Base-by-base conservation (phyloP, 2,888 invertebrate genomes). In the Cylloceria caligata region DNA sequence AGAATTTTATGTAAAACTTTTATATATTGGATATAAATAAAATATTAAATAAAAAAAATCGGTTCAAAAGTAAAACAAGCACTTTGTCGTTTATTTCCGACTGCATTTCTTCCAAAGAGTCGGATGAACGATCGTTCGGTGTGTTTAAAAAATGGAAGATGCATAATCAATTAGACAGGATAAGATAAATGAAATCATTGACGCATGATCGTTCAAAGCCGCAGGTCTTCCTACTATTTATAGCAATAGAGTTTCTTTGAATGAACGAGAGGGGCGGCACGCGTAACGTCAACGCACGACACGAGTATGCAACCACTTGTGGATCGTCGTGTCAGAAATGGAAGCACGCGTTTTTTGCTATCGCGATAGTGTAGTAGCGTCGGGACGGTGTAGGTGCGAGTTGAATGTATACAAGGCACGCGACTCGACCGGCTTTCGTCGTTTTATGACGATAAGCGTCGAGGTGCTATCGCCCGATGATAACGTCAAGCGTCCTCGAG, bases 241-340 rank as follows among this genome's bases (percentile, higher is more conserved):
- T 64, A 77, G 49, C 13, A 42, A 7, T 24, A 49, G 36, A 47
- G 57, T 72, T 45, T 69, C 34, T 24, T 52, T 34, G 67, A 68
- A 57, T 24, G 64, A 45, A 75, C 42, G 73, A 72, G 45, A 45
- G 65, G 69, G 36, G 34, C 42, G 52, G 65, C 60, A 55, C 72
- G 65, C 73, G 78, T 77, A 60, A 76, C 74, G 67, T 68, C 64
- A 49, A 62, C 47, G 73, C 64, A 69, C 72, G 62, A 21, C 57
- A 68, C 65, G 39, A 45, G 57, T 27, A 71, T 78, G 86, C 89
- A 90, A 91, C 91, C 91, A 91, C 91, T 91, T 91, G 91, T 91
- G 90, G 91, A 89, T 90, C 77, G 80, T 75, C 67, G 73, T 42
- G 62, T 84, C 71, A 36, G 62, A 68, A 67, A 79, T 77, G 76